These are phyloP conservation scores for Clusia tigrina DNA, from an alignment of 2,888 invertebrate genomes.

Conservation along the genomic window DNA sequence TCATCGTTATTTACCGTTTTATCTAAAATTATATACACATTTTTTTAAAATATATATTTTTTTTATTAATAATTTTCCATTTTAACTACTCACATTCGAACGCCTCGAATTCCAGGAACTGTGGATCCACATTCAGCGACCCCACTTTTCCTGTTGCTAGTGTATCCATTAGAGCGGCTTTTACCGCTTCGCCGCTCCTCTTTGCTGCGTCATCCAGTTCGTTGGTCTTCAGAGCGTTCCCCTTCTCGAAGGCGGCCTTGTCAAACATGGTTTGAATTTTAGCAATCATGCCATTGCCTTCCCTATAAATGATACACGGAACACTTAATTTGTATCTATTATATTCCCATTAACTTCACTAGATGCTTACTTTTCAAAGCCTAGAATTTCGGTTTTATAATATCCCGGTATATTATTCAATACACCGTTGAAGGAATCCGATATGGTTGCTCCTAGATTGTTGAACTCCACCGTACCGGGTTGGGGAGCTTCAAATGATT, in stretches of 20 bases:
- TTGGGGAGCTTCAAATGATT: conserved; percentile 79
- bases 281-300: conserved; percentile 76
- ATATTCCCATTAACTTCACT: neutral
- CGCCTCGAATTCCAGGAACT: conserved; percentile 78
- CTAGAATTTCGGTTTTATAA: conserved; percentile 73
- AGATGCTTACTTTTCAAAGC: conserved; percentile 73
- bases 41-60: neutral
- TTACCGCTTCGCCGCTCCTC: conserved; percentile 59
- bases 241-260: conserved; percentile 72
- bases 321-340: neutral
- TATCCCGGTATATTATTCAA: conserved; percentile 76
- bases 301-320: conserved; percentile 61
- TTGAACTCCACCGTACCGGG: conserved; percentile 77
- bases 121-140: conserved; percentile 81
- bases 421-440: conserved; percentile 71
- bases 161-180: conserved; percentile 74
- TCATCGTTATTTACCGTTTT: conserved; percentile 48
- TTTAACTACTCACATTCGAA: conserved; percentile 71
- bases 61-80: neutral
- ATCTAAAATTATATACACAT: conserved; percentile 38
- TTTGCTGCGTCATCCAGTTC: conserved; percentile 40
- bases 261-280: conserved; percentile 80
- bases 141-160: conserved; percentile 79
- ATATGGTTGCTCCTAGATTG: conserved; percentile 72
- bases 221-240: conserved; percentile 64